These are phyloP conservation scores for Zosterops pallidus DNA, from an alignment of 2,113 vertebrate genomes.

Conservation along the genomic window DNA sequence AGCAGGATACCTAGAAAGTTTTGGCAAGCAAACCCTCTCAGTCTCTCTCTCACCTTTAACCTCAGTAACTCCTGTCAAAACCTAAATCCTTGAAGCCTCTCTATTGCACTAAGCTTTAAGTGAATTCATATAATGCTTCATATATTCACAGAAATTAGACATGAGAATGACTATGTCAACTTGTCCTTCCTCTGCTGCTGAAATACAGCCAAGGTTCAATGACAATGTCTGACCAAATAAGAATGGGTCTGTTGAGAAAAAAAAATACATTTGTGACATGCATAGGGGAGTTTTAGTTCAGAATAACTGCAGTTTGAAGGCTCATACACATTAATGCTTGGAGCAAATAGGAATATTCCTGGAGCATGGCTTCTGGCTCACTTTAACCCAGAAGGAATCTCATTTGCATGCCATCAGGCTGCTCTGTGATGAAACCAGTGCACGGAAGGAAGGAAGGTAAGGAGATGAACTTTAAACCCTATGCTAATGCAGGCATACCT, in stretches of 20 bases:
- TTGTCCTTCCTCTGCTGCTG: not conserved
- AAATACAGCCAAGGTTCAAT: not conserved
- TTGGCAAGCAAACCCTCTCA: not conserved
- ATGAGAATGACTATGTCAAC: not conserved
- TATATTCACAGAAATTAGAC: not conserved
- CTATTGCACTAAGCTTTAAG: not conserved
- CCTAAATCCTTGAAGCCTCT: slow-evolving; percentile 16
- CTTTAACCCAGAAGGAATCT: not conserved
- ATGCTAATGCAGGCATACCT: not conserved
- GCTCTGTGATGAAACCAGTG: not conserved
- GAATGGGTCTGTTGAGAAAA: not conserved
- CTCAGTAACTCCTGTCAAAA: slow-evolving; percentile 35
- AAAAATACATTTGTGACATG: not conserved
- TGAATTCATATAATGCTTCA: not conserved
- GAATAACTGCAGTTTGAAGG: not conserved
- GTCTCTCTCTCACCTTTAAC: not conserved
- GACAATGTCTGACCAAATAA: not conserved
- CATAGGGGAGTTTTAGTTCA: not conserved
- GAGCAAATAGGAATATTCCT: not conserved
- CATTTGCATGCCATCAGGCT: not conserved
- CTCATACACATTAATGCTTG: not conserved
- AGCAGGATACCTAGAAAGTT: not conserved
- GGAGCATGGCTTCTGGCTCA: not conserved
- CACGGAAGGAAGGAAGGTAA: not conserved
- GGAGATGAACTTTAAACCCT: not conserved